Conservation (phyloP, 2,888 invertebrate species). For the Scrobipalpa costella region DNA sequence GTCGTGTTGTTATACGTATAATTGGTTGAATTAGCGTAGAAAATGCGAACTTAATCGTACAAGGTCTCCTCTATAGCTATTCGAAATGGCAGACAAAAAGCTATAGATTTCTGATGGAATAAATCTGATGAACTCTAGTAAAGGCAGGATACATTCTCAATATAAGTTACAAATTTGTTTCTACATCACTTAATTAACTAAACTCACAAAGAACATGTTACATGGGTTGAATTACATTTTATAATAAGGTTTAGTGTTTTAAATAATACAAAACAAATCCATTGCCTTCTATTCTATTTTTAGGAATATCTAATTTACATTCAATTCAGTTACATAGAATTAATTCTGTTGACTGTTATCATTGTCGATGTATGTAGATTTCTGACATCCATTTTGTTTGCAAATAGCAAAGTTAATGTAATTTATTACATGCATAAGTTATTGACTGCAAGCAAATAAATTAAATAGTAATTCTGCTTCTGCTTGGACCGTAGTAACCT, state of each 20-base stretch:
- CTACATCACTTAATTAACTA: no score
- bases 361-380: not conserved
- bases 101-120: not conserved
- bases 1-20: not conserved
- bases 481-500: constrained; percentile 14
- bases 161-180: not conserved
- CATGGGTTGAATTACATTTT: not conserved
- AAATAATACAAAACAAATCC: not conserved
- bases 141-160: not conserved
- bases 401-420: not conserved
- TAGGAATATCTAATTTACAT: not conserved
- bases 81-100: constrained; percentile 28
- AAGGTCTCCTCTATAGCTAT: constrained; percentile 28
- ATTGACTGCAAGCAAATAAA: constrained; percentile 3
- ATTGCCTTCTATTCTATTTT: not conserved
- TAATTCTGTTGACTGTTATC: constrained; percentile 6
- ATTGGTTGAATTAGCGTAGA: constrained; percentile 2
- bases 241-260: not conserved
- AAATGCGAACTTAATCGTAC: constrained; percentile 21
- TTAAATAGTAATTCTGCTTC: not conserved
- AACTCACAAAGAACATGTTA: not conserved
- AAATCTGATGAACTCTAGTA: not conserved
- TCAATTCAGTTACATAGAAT: constrained; percentile 2
- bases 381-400: constrained; percentile 21
- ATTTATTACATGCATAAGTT: constrained; percentile 4